A percentile compares a stretch with the other conserved stretches of the same genome.
phyloP scores from a whole-genome alignment of 2,888 invertebrate genomes.

The Notodonta dromedarius region DNA sequence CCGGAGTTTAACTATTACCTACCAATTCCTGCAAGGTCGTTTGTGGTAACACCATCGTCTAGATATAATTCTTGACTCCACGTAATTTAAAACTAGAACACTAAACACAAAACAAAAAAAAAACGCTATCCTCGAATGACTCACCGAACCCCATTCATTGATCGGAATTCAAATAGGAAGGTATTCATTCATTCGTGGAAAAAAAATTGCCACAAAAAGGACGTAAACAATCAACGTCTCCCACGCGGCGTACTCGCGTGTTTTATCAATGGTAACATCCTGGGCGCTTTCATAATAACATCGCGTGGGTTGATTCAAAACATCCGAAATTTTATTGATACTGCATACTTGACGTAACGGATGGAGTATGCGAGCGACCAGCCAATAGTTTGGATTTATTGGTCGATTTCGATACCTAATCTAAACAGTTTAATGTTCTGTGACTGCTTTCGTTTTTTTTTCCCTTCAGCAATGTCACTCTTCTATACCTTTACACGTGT shows the following conservation, averaged over 20 bases:
- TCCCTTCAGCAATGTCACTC: too few species aligned
- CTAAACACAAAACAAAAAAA: constrained; percentile 3
- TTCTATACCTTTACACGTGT: too few species aligned
- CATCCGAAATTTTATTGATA: constrained; percentile 47
- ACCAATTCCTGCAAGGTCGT: too few species aligned
- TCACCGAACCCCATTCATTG: constrained; percentile 22
- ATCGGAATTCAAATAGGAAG: constrained; percentile 40
- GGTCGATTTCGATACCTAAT: not conserved
- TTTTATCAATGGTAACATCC: constrained; percentile 62
- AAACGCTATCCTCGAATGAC: constrained; percentile 12
- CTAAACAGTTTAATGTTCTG: too few species aligned
- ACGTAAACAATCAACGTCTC: constrained; percentile 62
- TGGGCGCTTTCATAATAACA: constrained; percentile 39
- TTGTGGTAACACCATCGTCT: too few species aligned
- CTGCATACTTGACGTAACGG: constrained; percentile 17
- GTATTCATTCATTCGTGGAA: constrained; percentile 50
- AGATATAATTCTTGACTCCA: too few species aligned
- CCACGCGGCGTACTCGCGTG: constrained; percentile 55
- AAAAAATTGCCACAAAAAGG: constrained; percentile 52
- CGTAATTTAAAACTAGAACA: too few species aligned
- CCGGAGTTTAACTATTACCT: too few species aligned
- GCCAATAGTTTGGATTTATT: not conserved
- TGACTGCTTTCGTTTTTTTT: too few species aligned
- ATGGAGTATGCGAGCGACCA: constrained; percentile 10
- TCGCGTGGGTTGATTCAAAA: constrained; percentile 46